Percentiles rank a stretch among this genome's conserved stretches.
Conservation (phyloP, 1,140 invertebrate species). For the Drosophila nasuta region DNA sequence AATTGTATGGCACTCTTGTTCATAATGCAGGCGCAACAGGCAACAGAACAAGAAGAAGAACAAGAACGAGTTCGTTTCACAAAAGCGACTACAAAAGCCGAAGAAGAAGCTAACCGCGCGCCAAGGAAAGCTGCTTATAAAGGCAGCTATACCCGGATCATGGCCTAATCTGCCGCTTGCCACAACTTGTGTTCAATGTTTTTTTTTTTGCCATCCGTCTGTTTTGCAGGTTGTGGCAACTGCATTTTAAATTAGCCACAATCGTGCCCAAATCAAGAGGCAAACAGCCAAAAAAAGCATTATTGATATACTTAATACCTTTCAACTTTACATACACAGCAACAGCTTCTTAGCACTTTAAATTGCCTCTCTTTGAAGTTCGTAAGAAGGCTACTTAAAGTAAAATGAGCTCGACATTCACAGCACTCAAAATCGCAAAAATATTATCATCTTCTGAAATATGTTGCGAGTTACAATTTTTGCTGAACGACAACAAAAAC, state of each 20-base stretch:
- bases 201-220: background rate
- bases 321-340: background rate
- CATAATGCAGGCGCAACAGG: slow-evolving; percentile 53
- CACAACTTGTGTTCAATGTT: slow-evolving; percentile 11
- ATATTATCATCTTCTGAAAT: too few relatives aligned
- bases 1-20: slow-evolving; percentile 67
- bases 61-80: slow-evolving; percentile 14
- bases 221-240: background rate
- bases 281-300: background rate
- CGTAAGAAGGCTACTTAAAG: too few relatives aligned
- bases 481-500: too few relatives aligned
- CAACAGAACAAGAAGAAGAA: too few relatives aligned
- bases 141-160: slow-evolving; percentile 4
- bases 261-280: background rate
- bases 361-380: too few relatives aligned
- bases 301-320: slow-evolving; percentile 4
- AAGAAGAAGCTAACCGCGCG: background rate
- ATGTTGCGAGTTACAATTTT: too few relatives aligned
- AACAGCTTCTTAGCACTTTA: too few relatives aligned
- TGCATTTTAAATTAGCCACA: slow-evolving; percentile 10
- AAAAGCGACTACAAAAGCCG: slow-evolving; percentile 6
- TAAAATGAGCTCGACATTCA: too few relatives aligned
- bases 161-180: slow-evolving; percentile 18
- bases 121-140: slow-evolving; percentile 25
- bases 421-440: too few relatives aligned